Percentiles rank a stretch among this genome's conserved stretches.
Evolutionary conservation across 2,797 vertebrate genomes (phyloP).

Genomic region (Pterois miles): DNA sequence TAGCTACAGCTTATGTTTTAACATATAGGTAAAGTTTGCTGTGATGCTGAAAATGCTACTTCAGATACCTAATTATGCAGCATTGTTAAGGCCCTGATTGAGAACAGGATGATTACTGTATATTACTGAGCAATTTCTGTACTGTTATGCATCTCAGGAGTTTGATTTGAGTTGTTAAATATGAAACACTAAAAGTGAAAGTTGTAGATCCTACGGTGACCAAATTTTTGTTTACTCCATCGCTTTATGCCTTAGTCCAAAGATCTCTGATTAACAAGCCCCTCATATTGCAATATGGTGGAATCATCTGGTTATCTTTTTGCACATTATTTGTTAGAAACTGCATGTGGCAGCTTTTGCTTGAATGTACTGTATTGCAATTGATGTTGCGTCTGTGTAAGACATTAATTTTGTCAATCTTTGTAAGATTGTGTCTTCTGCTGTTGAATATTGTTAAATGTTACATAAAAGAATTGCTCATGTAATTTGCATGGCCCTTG

Average conservation of each 20-base stretch:
- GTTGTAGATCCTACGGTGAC: conserved; percentile 8
- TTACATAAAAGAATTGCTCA: conserved; percentile 22
- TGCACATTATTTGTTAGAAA: conserved; percentile 45
- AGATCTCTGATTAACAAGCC: conserved; percentile 16
- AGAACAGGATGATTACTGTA: not conserved
- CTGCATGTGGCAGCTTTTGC: conserved; percentile 66
- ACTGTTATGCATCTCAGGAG: conserved; percentile 31
- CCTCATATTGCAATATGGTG: conserved; percentile 10
- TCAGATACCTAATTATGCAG: not conserved
- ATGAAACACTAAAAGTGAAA: conserved; percentile 22
- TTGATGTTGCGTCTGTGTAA: not conserved
- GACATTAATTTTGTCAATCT: conserved; percentile 21
- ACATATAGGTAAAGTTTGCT: not conserved
- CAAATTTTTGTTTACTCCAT: conserved; percentile 46
- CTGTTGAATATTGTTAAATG: conserved; percentile 34
- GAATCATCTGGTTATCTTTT: conserved; percentile 36
- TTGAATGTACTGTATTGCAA: conserved; percentile 53
- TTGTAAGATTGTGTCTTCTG: conserved; percentile 42
- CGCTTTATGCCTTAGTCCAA: conserved; percentile 58
- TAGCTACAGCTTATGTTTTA: not conserved
- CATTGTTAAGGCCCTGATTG: not conserved
- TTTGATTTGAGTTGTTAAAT: conserved; percentile 5
- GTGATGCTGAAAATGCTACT: not conserved
- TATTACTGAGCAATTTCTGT: conserved; percentile 7
- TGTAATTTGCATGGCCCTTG: conserved; percentile 41